Evolutionary conservation across 2,888 invertebrate genomes (phyloP), one percentile per base, ranked within the genome.

Genomic region (Mystacides longicornis): DNA sequence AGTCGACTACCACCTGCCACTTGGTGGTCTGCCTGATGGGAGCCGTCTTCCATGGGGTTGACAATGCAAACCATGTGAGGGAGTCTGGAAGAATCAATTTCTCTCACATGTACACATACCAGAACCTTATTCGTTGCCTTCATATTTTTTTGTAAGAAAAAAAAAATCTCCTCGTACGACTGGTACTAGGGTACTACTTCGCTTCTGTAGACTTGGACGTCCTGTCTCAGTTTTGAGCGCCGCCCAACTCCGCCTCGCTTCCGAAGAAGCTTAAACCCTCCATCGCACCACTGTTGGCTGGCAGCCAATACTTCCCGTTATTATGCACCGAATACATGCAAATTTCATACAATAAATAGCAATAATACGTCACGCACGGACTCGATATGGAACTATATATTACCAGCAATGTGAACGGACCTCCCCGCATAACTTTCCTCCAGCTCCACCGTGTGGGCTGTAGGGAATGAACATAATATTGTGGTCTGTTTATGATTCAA

Each of bases 281-380:
- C 45, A 45, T 45, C 3, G 52, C 52, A 42, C 47, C 42, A 21
- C 23, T 21, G 21, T 48, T 60, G 60, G 60, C 57, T 19, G 43
- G 22, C 14, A 43, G 55, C 60, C 57, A 60, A 53, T 57, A 51
- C 55, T 57, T 57, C 55, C 55, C 57, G 60, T 56, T 58, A 60
- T 60, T 60, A 60, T 60, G 60, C 53, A 55, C 60, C 56, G 57
- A 60, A 55, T 58, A 53, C 55, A 60, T 60, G 58, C 60, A 60
- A 58, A 57, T 60, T 51, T 47, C 51, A 52, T 42, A 23, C 51
- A 22, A 47, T 37, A 52, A 54, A 45, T 45, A 48, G 48, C 11
- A 46, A 46, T 21, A 53, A 49, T 42, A 53, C 48, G 49, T 23
- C 48, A 48, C 54, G 54, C 54, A 49, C 20, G 45, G 45, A 9